Evolutionary conservation across 2,888 invertebrate genomes (phyloP), one percentile per base, ranked within the genome.

Genomic region (Sphaerophoria taeniata): DNA sequence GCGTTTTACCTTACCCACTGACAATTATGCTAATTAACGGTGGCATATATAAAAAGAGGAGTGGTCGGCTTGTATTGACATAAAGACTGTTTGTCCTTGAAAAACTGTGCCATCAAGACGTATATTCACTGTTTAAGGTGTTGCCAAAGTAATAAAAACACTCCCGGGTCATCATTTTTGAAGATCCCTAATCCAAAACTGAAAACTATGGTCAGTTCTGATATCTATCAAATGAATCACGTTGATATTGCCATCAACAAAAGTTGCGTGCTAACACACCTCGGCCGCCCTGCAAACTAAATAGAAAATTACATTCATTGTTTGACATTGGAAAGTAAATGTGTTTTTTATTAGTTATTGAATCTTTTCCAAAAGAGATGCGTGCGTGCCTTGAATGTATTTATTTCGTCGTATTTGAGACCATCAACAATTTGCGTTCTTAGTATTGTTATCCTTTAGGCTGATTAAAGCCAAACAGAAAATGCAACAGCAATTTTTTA

Each of bases 201-300:
- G 31, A 47, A 16, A 70, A 45, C 39, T 34, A 45, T 39, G 67
- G 67, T 67, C 67, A 67, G 67, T 65, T 34, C 24, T 43, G 24
- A 9, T 24, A 39, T 16, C 11, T 14, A 11, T 24, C 2, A 24
- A 45, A 36, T 36, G 58, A 60, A 80, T 65, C 71, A 53, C n/a
- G 74, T 69, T 78, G 75, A 72, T 61, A 75, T 53, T 70, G 67
- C 4, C 34, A n/a, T 2, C 34, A n/a, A 31, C 2, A 45, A 3
- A 56, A 63, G 11, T 53, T 76, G 79, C 80, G 84, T 84, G 84
- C 76, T 34, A 72, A 43, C 33, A 11, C 7, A 24, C 47, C 63
- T 67, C 51, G 49, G 33, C 31, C 31, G 33, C 61, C 76, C 58
- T 58, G 61, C 84, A 84, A 80, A 80, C 80, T 76, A 67, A 16